Percentiles rank a stretch among this genome's conserved stretches.
phyloP scores from a whole-genome alignment of 2,797 vertebrate genomes.

The Chloroceryle inda region DNA sequence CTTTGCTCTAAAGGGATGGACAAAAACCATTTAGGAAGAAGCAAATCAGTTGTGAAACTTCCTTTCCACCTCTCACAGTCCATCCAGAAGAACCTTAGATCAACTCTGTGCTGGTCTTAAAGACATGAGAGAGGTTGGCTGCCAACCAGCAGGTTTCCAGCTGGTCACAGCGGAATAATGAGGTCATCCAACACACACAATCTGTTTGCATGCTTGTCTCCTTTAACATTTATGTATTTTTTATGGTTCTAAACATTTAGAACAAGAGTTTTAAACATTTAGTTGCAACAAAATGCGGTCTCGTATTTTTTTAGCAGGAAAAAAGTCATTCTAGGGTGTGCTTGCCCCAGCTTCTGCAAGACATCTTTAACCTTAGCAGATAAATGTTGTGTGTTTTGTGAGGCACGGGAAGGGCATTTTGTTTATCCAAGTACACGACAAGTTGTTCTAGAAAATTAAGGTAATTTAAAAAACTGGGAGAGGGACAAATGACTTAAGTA shows the following conservation, averaged over 20 bases:
- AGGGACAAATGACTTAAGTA: background rate
- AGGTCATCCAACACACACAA: slow-evolving; percentile 1
- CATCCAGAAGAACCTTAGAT: background rate
- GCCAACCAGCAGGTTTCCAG: background rate
- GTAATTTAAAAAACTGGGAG: background rate
- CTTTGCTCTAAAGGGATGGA: background rate
- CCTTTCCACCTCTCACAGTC: background rate
- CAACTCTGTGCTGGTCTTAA: background rate
- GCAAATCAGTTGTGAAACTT: background rate
- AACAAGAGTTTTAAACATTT: slow-evolving; percentile 59
- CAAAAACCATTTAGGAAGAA: background rate
- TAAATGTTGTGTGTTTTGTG: background rate
- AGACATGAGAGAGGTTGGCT: background rate
- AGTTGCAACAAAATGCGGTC: background rate
- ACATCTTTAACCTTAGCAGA: background rate
- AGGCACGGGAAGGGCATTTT: background rate
- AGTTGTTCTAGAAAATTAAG: background rate
- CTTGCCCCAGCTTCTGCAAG: background rate
- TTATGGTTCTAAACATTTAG: slow-evolving; percentile 44
- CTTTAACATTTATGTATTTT: slow-evolving; percentile 59
- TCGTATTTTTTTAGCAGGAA: background rate
- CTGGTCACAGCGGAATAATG: slow-evolving; percentile 10
- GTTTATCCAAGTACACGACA: background rate
- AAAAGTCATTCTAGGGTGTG: background rate
- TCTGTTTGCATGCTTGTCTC: slow-evolving; percentile 8